Evolutionary conservation across 2,888 invertebrate genomes (phyloP).

Genomic region (Machimus atricapillus): DNA sequence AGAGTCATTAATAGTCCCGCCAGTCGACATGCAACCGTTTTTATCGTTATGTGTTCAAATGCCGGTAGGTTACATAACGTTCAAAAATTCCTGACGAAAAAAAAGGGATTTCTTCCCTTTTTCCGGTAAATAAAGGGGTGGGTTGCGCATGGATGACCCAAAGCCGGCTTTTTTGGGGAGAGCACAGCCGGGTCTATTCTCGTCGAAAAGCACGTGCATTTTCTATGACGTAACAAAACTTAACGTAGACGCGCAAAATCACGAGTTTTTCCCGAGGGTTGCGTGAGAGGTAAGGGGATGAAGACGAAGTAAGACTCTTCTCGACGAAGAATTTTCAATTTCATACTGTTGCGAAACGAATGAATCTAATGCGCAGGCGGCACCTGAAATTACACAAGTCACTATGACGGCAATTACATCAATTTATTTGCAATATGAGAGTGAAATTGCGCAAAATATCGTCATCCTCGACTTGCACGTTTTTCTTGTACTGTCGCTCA

Average conservation of each 20-base stretch:
- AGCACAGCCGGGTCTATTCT: background rate
- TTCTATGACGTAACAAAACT: background rate
- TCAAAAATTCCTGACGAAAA: background rate
- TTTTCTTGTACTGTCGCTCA: background rate
- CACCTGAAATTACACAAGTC: slow-evolving; percentile 2
- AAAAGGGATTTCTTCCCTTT: background rate
- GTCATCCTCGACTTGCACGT: background rate
- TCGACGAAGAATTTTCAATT: background rate
- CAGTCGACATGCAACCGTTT: background rate
- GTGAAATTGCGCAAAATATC: background rate
- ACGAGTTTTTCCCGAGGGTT: background rate
- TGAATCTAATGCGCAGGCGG: background rate
- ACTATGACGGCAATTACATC: background rate
- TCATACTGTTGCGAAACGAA: background rate
- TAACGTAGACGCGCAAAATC: background rate
- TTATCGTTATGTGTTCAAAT: background rate
- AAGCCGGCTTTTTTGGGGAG: background rate
- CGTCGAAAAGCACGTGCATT: slow-evolving; percentile 37
- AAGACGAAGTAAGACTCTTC: background rate
- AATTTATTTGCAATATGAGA: background rate
- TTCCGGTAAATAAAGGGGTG: background rate
- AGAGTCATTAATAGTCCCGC: background rate
- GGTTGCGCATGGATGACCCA: slow-evolving; percentile 15
- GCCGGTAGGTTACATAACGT: slow-evolving; percentile 36
- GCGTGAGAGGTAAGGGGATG: background rate